A percentile compares a stretch with the other conserved stretches of the same genome.
Evolutionary conservation across 2,113 vertebrate species (phyloP).

Genomic region (Prochilodus magdalenae): DNA sequence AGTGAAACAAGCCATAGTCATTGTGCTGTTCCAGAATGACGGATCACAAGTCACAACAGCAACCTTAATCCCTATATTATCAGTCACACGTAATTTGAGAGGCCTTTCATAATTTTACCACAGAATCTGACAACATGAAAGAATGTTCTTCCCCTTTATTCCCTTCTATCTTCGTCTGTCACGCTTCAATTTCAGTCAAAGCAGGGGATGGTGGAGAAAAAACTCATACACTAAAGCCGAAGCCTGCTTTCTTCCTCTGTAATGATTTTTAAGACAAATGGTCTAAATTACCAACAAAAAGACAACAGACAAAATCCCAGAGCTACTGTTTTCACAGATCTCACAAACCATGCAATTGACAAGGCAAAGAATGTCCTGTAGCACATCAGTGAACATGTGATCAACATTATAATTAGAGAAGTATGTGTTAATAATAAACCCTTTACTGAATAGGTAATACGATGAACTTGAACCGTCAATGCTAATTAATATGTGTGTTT

Average conservation of each 20-base stretch:
- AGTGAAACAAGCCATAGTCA: constrained; percentile 20
- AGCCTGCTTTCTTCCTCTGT: constrained; percentile 25
- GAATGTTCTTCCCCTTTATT: constrained; percentile 48
- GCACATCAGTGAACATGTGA: constrained; percentile 2
- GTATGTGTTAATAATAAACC: neutral
- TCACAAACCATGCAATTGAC: constrained; percentile 17
- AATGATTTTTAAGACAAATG: constrained; percentile 53
- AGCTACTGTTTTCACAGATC: constrained; percentile 23
- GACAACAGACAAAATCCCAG: constrained; percentile 10
- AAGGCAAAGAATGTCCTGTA: constrained; percentile 7
- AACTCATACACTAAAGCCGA: constrained; percentile 17
- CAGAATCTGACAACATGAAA: constrained; percentile 55
- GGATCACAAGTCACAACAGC: constrained; percentile 47
- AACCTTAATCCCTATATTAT: constrained; percentile 58
- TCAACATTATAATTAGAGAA: neutral
- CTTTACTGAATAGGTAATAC: neutral
- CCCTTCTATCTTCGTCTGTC: constrained; percentile 49
- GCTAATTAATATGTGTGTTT: constrained; percentile 3
- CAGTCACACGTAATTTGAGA: constrained; percentile 60
- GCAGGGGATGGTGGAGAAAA: constrained; percentile 19
- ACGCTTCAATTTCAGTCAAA: constrained; percentile 62
- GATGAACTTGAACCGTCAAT: neutral
- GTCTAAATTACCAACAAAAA: constrained; percentile 45
- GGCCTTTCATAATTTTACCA: constrained; percentile 59
- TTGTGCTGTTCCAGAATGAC: constrained; percentile 18